phyloP scores from a whole-genome alignment of 2,113 vertebrate species.

The Hippopotamus amphibius region DNA sequence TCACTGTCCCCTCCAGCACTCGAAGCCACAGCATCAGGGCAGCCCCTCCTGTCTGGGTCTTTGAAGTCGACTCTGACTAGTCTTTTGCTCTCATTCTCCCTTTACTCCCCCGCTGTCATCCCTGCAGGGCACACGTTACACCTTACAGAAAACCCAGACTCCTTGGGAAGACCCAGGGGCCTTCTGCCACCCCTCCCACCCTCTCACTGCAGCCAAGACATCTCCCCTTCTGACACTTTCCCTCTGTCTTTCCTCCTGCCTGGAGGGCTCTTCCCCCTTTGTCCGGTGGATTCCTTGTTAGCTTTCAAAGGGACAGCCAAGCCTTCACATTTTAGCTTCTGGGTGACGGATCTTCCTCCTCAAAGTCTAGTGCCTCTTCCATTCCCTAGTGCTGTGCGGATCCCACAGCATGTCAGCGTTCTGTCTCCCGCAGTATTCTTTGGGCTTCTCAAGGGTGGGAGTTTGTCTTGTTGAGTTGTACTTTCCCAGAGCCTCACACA shows the following conservation, averaged over 20 bases:
- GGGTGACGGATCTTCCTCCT: neutral
- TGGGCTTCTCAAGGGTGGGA: neutral
- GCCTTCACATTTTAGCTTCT: neutral
- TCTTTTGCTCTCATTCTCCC: neutral
- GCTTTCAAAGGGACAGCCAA: neutral
- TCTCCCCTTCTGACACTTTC: neutral
- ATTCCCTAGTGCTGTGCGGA: neutral
- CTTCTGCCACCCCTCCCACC: neutral
- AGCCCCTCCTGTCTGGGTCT: neutral
- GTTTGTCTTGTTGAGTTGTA: neutral
- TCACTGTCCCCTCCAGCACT: neutral
- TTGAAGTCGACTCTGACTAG: neutral
- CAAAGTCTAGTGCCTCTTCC: neutral
- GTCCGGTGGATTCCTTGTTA: neutral
- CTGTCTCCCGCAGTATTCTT: neutral
- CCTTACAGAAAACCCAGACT: neutral
- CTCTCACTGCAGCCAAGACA: neutral
- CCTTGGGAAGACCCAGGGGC: neutral
- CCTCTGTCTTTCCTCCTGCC: neutral
- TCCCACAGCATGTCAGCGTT: neutral
- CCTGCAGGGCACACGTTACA: rapidly evolving
- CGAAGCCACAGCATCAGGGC: rapidly evolving
- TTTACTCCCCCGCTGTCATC: neutral
- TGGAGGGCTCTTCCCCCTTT: neutral
- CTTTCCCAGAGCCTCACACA: neutral